Evolutionary conservation across 2,888 invertebrate species (phyloP).

Genomic region (Drosophila mettleri): DNA sequence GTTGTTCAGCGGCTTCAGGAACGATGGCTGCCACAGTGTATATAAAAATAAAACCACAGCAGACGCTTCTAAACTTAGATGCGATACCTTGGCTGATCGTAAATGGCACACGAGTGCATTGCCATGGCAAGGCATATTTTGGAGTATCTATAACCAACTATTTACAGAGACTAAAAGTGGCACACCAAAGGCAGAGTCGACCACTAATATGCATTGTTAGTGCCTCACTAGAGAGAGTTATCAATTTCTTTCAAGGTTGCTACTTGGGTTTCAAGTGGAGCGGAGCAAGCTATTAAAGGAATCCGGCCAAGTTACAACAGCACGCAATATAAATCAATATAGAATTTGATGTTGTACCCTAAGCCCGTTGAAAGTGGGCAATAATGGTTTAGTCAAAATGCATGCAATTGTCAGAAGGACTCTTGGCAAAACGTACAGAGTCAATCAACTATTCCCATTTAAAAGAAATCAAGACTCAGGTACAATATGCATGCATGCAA

Average conservation of each 20-base stretch:
- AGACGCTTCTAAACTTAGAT: constrained; percentile 59
- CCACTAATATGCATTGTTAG: constrained; percentile 43
- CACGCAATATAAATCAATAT: constrained; percentile 76
- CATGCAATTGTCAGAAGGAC: neutral
- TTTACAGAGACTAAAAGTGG: constrained; percentile 52
- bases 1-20: neutral
- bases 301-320: constrained; percentile 45
- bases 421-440: neutral
- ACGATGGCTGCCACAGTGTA: constrained; percentile 7
- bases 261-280: constrained; percentile 35
- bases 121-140: constrained; percentile 47
- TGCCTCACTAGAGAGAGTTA: constrained; percentile 28
- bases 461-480: neutral
- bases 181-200: constrained; percentile 34
- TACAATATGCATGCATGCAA: too few relatives aligned
- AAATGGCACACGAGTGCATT: constrained; percentile 77
- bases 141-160: constrained; percentile 40
- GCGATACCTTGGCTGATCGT: constrained; percentile 24
- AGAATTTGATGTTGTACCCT: neutral
- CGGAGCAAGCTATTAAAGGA: constrained; percentile 12
- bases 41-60: constrained; percentile 48
- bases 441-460: neutral
- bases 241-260: constrained; percentile 48
- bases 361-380: too few relatives aligned
- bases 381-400: neutral